Percentiles rank a stretch among this genome's conserved stretches.
These are phyloP conservation scores for Thamnaconus septentrionalis DNA, from an alignment of 2,113 vertebrate species.

Conservation along the genomic window DNA sequence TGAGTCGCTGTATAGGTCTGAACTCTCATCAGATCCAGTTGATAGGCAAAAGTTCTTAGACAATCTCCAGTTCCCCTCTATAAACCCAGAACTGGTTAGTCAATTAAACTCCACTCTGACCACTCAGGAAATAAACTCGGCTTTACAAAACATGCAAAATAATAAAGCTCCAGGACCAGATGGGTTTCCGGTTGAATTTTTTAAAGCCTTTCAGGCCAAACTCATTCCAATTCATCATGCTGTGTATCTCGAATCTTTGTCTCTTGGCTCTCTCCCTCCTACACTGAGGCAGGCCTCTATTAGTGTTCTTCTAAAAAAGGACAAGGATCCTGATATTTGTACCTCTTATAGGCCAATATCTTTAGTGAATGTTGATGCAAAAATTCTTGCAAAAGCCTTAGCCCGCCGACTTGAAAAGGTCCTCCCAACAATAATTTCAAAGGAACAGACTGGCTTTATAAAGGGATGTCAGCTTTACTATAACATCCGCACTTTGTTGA, in stretches of 20 bases:
- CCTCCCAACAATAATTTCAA: no score
- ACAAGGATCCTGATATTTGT: neutral
- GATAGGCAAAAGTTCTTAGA: constrained; percentile 4
- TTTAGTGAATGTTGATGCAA: no score
- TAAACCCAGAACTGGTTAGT: neutral
- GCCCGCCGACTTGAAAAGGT: no score
- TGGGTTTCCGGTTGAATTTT: constrained; percentile 8
- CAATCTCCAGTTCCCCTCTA: constrained; percentile 2
- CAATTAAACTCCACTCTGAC: neutral
- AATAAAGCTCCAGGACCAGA: constrained; percentile 10
- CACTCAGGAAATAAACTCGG: constrained; percentile 2
- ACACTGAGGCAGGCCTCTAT: constrained; percentile 5
- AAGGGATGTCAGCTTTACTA: no score
- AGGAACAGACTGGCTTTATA: no score
- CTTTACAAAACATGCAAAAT: constrained; percentile 3
- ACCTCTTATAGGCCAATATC: no score
- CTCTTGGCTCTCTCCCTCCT: neutral
- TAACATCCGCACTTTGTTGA: no score
- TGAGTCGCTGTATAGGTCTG: neutral
- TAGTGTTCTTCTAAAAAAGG: constrained; percentile 5
- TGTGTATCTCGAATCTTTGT: neutral
- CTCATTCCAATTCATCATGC: neutral
- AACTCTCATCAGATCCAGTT: neutral
- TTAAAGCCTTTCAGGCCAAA: neutral
- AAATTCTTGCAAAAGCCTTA: neutral